Conservation (phyloP, 2,113 vertebrate genomes). For the Eurypyga helias region DNA sequence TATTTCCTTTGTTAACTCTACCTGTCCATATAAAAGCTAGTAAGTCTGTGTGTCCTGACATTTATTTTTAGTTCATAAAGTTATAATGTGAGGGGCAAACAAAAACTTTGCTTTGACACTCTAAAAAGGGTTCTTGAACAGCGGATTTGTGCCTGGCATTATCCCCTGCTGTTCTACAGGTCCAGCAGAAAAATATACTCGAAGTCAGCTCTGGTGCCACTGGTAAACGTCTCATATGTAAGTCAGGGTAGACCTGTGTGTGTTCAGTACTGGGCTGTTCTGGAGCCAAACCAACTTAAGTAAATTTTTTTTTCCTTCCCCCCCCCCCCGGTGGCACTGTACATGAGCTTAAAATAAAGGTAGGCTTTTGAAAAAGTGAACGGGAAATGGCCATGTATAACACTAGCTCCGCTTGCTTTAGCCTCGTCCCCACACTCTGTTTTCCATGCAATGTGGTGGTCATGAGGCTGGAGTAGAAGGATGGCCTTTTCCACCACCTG, state of each 20-base stretch:
- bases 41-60: background rate
- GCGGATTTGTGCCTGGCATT: background rate
- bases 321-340: background rate
- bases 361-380: background rate
- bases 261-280: background rate
- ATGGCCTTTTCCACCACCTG: background rate
- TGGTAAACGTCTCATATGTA: background rate
- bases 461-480: background rate
- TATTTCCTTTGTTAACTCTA: background rate
- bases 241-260: background rate
- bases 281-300: background rate
- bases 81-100: background rate
- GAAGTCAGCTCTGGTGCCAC: background rate
- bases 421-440: fast-evolving
- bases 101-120: background rate
- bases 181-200: background rate
- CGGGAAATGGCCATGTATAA: background rate
- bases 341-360: background rate
- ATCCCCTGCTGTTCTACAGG: background rate
- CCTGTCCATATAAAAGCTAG: background rate
- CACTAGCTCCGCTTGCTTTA: background rate
- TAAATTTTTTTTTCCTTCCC: background rate
- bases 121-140: background rate
- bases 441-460: background rate
- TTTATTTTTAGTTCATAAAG: background rate